Conservation (phyloP, 1,140 invertebrate genomes). For the Ylistrum balloti region DNA sequence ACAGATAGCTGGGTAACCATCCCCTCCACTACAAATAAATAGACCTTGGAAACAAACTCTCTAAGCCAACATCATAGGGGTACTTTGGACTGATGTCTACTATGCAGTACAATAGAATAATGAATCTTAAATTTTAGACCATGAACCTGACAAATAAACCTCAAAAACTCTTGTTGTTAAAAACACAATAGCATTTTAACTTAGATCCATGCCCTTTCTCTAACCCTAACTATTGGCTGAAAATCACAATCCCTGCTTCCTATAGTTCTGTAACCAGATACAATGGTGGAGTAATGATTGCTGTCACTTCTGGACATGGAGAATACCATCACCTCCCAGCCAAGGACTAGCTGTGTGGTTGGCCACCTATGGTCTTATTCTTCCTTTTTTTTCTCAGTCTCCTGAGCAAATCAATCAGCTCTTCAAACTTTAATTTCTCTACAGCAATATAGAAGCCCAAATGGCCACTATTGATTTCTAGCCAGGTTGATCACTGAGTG, state of each 20-base stretch:
- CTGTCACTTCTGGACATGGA: background rate
- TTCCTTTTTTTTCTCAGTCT: background rate
- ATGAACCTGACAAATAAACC: too few species aligned
- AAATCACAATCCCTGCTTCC: background rate
- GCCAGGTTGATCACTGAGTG: background rate
- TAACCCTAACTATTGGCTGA: too few species aligned
- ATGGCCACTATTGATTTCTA: constrained; percentile 27
- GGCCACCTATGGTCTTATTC: constrained; percentile 13
- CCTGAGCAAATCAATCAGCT: constrained; percentile 4
- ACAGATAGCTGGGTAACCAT: too few species aligned
- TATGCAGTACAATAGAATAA: too few species aligned
- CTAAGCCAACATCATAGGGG: too few species aligned
- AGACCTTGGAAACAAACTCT: too few species aligned
- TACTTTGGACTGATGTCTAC: too few species aligned
- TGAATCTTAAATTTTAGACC: too few species aligned
- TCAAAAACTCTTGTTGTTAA: too few species aligned
- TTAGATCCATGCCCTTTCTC: too few species aligned
- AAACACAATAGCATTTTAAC: too few species aligned
- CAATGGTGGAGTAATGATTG: background rate
- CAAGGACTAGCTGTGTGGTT: background rate
- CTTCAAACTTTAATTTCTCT: constrained; percentile 35
- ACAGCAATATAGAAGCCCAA: constrained; percentile 19
- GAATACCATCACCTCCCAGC: background rate
- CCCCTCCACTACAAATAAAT: too few species aligned
- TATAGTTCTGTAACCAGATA: background rate